Conservation (phyloP, 2,113 vertebrate genomes). For the Pipa parva region DNA sequence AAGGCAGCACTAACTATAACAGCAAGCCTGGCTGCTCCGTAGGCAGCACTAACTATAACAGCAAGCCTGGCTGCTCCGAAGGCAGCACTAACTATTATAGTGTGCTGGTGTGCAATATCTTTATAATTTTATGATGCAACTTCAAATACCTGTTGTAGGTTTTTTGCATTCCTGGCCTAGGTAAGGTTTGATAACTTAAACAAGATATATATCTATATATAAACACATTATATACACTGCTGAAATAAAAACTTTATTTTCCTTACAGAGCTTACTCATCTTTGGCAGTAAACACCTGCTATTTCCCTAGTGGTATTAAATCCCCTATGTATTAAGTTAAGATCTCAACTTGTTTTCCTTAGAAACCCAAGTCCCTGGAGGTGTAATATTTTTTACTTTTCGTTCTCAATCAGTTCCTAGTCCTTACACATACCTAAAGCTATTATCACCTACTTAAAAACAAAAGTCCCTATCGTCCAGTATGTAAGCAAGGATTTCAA, state of each 20-base stretch:
- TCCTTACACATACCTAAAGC: neutral
- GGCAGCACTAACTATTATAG: too few relatives aligned
- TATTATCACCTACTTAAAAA: conserved; percentile 21
- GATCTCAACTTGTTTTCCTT: conserved; percentile 38
- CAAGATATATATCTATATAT: neutral
- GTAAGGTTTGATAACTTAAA: neutral
- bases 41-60: too few relatives aligned
- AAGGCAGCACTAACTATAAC: too few relatives aligned
- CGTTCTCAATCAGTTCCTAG: conserved; percentile 3
- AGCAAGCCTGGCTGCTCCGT: too few relatives aligned
- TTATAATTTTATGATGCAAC: neutral
- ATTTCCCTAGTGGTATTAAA: conserved; percentile 19
- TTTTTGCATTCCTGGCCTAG: neutral
- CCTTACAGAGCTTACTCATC: neutral
- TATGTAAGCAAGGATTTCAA: too few relatives aligned
- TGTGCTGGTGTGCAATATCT: too few relatives aligned
- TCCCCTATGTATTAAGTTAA: conserved; percentile 35
- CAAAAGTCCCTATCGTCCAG: too few relatives aligned
- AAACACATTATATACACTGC: neutral
- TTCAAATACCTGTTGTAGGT: neutral
- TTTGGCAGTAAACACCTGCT: conserved; percentile 17
- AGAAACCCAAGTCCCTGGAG: conserved; percentile 31
- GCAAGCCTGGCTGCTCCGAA: too few relatives aligned
- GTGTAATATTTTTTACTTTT: conserved; percentile 34
- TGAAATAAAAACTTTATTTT: conserved; percentile 11